Evolutionary conservation across 2,113 vertebrate genomes (phyloP).

Genomic region (Telmatochromis bifrenatus): DNA sequence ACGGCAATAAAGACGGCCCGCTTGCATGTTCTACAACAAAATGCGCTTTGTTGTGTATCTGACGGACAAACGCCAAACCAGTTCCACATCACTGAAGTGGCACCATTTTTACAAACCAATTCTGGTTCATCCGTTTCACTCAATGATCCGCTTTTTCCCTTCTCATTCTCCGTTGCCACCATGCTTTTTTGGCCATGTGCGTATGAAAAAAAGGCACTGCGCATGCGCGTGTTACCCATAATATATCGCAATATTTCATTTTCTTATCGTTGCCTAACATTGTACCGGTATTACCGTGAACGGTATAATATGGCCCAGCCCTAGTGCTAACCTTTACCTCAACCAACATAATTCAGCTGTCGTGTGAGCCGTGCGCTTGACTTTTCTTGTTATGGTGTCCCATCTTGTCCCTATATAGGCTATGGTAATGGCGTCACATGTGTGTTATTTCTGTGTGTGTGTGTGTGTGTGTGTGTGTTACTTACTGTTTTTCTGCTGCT

Average conservation of each 20-base stretch:
- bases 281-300: neutral
- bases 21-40: neutral
- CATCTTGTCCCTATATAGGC: neutral
- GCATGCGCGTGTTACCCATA: neutral
- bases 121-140: neutral
- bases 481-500: neutral
- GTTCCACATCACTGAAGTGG: neutral
- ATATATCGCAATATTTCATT: accelerated
- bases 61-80: neutral
- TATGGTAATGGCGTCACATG: neutral
- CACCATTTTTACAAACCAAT: neutral
- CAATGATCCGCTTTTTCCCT: neutral
- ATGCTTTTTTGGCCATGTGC: neutral
- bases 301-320: neutral
- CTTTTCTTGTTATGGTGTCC: neutral
- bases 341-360: neutral
- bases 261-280: neutral
- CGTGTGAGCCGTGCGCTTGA: neutral
- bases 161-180: neutral
- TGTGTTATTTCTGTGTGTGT: neutral
- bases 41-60: neutral
- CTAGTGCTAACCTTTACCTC: neutral
- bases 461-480: neutral
- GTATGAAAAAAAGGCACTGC: neutral
- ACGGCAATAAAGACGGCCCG: accelerated